Conservation (phyloP, 2,888 invertebrate genomes). For the Nowickia ferox region DNA sequence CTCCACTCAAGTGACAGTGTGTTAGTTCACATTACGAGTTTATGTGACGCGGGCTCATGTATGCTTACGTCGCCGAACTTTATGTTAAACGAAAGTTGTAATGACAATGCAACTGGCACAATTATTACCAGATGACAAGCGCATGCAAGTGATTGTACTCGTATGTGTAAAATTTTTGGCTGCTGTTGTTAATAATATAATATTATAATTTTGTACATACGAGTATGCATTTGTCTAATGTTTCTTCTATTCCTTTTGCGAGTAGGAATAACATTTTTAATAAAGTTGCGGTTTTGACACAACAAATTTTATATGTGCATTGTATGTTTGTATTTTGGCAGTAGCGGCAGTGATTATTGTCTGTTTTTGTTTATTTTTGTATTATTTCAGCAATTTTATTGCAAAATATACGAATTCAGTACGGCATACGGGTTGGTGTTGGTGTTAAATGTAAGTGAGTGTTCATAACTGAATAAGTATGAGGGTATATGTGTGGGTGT, state of each 20-base stretch:
- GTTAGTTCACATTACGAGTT: constrained; percentile 18
- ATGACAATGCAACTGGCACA: constrained; percentile 45
- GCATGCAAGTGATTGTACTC: constrained; percentile 5
- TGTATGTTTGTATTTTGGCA: background rate
- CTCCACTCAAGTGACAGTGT: constrained; percentile 30
- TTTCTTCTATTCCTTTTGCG: background rate
- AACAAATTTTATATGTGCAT: constrained; percentile 48
- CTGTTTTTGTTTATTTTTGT: constrained; percentile 7
- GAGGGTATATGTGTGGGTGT: background rate
- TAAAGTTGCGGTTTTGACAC: constrained; percentile 53
- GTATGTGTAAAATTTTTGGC: background rate
- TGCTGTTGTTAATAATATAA: constrained; percentile 43
- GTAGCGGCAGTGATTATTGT: constrained; percentile 50
- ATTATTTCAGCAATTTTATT: background rate
- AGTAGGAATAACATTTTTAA: constrained; percentile 48
- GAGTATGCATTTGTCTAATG: background rate
- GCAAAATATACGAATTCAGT: background rate
- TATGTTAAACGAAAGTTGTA: constrained; percentile 39
- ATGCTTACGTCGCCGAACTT: constrained; percentile 22
- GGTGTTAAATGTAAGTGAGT: background rate
- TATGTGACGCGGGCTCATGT: constrained; percentile 7
- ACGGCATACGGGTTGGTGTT: background rate
- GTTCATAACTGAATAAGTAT: background rate
- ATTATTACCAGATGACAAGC: constrained; percentile 34
- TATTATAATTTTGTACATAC: constrained; percentile 20